Evolutionary conservation across 1,140 invertebrate species (phyloP).

Genomic region (Drosophila bocki): DNA sequence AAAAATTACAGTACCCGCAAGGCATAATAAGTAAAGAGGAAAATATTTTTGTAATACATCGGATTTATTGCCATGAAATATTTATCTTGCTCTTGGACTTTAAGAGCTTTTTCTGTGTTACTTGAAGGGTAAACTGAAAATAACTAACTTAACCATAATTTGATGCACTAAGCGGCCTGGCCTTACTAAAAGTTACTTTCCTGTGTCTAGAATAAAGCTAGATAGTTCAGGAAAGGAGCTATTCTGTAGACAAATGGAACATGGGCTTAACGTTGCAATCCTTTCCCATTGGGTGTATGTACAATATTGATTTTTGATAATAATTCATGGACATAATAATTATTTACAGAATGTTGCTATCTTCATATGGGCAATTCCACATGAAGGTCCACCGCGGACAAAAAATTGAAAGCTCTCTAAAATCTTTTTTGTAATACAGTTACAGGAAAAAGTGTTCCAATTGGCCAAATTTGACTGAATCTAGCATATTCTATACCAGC

Average conservation of each 20-base stretch:
- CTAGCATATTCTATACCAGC: no score
- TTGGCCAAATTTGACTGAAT: no score
- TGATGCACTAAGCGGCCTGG: conserved; percentile 19
- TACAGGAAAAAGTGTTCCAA: no score
- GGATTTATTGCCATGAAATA: conserved; percentile 11
- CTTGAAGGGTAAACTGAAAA: not conserved
- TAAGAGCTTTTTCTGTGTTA: no score
- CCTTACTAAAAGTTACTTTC: conserved; percentile 11
- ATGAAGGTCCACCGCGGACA: no score
- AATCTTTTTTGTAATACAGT: no score
- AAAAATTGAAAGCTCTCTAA: no score
- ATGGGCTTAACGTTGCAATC: conserved; percentile 10
- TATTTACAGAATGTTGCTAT: conserved; percentile 8
- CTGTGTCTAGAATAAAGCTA: not conserved
- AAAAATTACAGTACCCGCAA: not conserved
- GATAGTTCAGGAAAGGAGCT: not conserved
- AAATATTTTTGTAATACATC: not conserved
- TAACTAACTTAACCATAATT: conserved; percentile 12
- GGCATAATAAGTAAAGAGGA: no score
- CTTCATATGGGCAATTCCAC: not conserved
- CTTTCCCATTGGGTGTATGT: conserved; percentile 11
- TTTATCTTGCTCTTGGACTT: not conserved
- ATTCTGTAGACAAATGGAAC: conserved; percentile 50
- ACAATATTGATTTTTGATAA: conserved; percentile 20
- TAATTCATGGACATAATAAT: not conserved